These are phyloP conservation scores for Cecropterus lyciades DNA, from an alignment of 1,140 invertebrate species.

Conservation along the genomic window DNA sequence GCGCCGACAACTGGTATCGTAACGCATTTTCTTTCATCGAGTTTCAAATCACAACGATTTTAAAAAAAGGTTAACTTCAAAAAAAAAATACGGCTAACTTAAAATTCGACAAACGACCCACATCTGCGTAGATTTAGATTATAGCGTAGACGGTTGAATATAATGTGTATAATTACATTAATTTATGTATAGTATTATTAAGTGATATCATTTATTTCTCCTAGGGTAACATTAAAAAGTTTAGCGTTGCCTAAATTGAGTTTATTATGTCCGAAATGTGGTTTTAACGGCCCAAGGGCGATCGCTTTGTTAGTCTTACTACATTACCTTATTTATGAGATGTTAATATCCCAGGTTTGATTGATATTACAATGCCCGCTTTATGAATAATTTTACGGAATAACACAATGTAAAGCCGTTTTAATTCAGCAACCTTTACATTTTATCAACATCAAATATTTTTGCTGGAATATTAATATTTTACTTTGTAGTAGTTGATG, in stretches of 20 bases:
- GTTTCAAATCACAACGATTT: no score
- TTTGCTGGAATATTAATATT: no score
- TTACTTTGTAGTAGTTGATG: no score
- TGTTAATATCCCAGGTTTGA: constrained; percentile 18
- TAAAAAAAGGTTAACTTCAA: no score
- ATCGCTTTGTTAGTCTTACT: constrained; percentile 21
- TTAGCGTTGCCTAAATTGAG: not conserved
- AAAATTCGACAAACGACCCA: no score
- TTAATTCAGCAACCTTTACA: constrained; percentile 1
- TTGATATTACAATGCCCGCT: constrained; percentile 20
- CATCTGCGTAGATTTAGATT: no score
- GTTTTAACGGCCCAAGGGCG: constrained; percentile 3
- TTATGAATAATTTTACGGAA: constrained; percentile 9
- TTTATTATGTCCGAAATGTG: not conserved
- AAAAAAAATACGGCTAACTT: no score
- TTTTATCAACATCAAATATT: not conserved
- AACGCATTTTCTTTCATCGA: no score
- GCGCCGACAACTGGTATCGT: no score
- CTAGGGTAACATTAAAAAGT: not conserved
- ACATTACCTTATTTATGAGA: constrained; percentile 15
- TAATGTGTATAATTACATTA: no score
- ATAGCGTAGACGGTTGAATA: no score
- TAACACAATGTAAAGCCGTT: not conserved
- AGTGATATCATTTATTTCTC: not conserved
- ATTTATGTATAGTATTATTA: not conserved